Evolutionary conservation across 2,797 vertebrate genomes (phyloP).

Genomic region (Apogon hyalosoma): DNA sequence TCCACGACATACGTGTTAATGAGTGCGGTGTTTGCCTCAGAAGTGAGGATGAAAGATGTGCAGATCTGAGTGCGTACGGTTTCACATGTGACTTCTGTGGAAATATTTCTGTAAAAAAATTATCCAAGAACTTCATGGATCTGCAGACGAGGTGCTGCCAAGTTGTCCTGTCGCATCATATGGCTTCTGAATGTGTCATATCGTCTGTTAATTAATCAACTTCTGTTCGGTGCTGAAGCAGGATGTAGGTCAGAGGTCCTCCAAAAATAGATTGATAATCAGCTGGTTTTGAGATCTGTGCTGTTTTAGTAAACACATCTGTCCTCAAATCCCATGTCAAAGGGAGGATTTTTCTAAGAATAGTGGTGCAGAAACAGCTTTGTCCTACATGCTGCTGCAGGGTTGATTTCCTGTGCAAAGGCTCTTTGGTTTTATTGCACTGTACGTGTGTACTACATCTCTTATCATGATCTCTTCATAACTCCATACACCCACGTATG

Average conservation of each 20-base stretch:
- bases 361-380: conserved; percentile 10
- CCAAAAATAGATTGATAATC: conserved; percentile 18
- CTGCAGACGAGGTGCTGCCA: not conserved
- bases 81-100: not conserved
- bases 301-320: conserved; percentile 2
- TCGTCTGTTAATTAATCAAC: conserved; percentile 9
- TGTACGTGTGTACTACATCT: not conserved
- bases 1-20: conserved; percentile 16
- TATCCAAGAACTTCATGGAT: not conserved
- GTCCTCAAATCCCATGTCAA: conserved; percentile 7
- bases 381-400: not conserved
- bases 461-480: too few relatives aligned
- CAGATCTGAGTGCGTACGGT: not conserved
- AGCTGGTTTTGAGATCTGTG: not conserved
- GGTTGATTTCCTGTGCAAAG: not conserved
- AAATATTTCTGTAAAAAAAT: not conserved
- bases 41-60: conserved; percentile 35
- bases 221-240: conserved; percentile 7
- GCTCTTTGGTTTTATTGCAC: not conserved
- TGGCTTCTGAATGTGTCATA: not conserved
- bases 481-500: too few relatives aligned
- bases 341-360: conserved; percentile 7
- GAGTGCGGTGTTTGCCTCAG: conserved; percentile 20
- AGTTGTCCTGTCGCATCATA: not conserved
- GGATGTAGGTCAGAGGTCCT: conserved; percentile 10